Base-by-base conservation (phyloP, 1,140 invertebrate species). In the Papilio dardanus region DNA sequence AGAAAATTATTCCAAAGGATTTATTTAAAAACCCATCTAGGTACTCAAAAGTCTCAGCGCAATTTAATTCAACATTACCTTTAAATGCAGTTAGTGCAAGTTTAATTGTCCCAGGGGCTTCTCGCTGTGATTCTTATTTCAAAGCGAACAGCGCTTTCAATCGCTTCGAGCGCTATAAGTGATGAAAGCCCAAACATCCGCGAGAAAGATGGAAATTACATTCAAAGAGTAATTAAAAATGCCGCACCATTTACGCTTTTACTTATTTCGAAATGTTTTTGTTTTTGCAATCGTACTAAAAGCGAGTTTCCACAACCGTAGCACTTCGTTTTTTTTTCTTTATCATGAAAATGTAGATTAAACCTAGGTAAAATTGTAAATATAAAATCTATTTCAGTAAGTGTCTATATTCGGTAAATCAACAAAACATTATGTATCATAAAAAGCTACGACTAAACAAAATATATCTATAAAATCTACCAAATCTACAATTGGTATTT, bases 201-300 rank as follows among this genome's bases (percentile, higher is more conserved):
- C 10, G 54, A 62, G 54, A 62, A 62, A 62, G 54, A 30, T 28
- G 54, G 24, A 62, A 62, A 62, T 62, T 62, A 62, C 54, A 62
- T 62, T 62, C 54, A 62, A 62, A 62, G 54, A 62, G 54, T 62
- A 62, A 62, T 62, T 62, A 62, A 62, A 62, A 62, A 62, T 28
- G 21, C 54, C 54, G 54, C 12, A 62, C 54, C 54, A 62, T 62
- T 62, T 62, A 21, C 21, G 24, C 21, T 14, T 62, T 10, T 24
- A 58, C 50, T 62, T 62, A 62, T 62, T 62, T 28, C 30, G 24
- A 62, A 62, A 30, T 62, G 54, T 62, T 62, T 62, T 62, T 62
- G 54, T 62, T 62, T 28, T 28, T 14, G 8, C 24, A 3, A 12
- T 28, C 24, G 24, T 62, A 62, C 8, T 54, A 7, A 21, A 2